Percentiles rank a stretch among this genome's conserved stretches.
Evolutionary conservation across 2,888 invertebrate genomes (phyloP).

Genomic region (Nesidiocoris tenuis): DNA sequence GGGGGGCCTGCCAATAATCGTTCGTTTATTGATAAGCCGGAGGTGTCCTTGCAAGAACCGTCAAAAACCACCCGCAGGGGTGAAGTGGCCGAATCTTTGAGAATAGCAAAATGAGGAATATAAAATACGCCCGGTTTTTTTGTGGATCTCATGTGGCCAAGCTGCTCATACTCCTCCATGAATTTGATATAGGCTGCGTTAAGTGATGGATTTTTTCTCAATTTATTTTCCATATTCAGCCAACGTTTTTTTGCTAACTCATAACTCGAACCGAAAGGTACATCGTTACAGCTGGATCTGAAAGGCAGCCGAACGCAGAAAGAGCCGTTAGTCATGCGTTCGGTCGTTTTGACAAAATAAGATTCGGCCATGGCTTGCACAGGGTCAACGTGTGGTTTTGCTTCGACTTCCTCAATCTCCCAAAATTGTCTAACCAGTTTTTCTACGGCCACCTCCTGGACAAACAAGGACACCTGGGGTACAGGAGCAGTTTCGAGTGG

Average conservation of each 20-base stretch:
- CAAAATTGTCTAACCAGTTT: too few relatives aligned
- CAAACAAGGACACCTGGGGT: too few relatives aligned
- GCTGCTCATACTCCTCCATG: not conserved
- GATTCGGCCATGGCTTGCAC: not conserved
- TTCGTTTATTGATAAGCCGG: not conserved
- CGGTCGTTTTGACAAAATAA: not conserved
- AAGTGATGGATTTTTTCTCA: not conserved
- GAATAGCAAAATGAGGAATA: constrained; percentile 8
- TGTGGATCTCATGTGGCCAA: not conserved
- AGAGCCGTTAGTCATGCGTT: not conserved
- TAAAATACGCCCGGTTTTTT: not conserved
- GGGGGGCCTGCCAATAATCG: not conserved
- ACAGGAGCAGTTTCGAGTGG: not conserved
- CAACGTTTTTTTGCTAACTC: not conserved
- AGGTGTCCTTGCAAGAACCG: not conserved
- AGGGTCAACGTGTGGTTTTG: not conserved
- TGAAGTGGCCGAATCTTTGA: too few relatives aligned
- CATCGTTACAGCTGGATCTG: not conserved
- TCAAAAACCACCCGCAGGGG: too few relatives aligned
- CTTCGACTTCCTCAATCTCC: not conserved
- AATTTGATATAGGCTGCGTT: not conserved
- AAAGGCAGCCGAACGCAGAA: constrained; percentile 5
- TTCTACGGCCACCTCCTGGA: too few relatives aligned
- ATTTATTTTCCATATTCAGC: not conserved
- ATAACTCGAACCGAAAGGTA: not conserved